Evolutionary conservation across 2,888 invertebrate genomes (phyloP).

Genomic region (Lasius platythorax): DNA sequence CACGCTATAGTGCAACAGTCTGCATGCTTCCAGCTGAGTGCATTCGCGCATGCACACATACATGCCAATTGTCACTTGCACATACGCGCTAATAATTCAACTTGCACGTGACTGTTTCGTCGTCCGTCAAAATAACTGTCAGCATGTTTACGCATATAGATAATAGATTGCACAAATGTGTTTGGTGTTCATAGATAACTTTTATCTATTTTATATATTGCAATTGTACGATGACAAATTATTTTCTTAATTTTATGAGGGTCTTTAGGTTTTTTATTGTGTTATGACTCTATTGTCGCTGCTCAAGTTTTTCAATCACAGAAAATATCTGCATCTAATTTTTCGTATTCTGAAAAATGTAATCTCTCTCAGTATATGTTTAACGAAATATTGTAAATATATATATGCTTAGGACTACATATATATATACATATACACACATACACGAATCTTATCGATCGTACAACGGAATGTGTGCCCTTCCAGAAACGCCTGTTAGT

Average conservation of each 20-base stretch:
- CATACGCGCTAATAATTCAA: background rate
- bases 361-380: too few species aligned
- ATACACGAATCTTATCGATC: background rate
- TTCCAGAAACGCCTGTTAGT: background rate
- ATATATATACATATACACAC: too few species aligned
- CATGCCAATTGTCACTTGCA: background rate
- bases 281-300: background rate
- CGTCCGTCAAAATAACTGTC: slow-evolving; percentile 22
- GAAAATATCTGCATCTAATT: background rate
- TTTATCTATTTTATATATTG: background rate
- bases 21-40: background rate
- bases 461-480: background rate
- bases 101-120: background rate
- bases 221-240: slow-evolving; percentile 2
- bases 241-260: background rate
- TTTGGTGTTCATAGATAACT: background rate
- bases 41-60: background rate
- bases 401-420: too few species aligned
- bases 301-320: background rate
- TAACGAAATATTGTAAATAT: too few species aligned
- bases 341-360: background rate
- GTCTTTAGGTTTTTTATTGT: background rate
- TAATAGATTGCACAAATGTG: slow-evolving; percentile 19
- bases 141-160: background rate
- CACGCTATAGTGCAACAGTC: background rate